Base-by-base conservation (phyloP, 2,888 invertebrate genomes). In the Ptilodon capucinus region DNA sequence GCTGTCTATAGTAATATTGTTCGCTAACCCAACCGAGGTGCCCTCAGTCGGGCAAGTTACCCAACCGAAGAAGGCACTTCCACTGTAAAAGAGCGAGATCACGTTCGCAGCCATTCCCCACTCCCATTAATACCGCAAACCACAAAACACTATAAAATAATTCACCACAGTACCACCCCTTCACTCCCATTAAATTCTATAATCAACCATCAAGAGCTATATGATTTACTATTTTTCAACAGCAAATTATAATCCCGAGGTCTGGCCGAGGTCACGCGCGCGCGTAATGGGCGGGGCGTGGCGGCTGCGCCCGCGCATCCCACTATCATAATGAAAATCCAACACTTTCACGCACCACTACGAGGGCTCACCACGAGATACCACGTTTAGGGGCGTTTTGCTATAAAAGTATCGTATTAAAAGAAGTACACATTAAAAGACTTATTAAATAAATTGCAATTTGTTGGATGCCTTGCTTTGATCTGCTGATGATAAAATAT, bases 251-350 rank as follows among this genome's bases (percentile, higher is more conserved):
- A 39, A 48, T 53, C 48, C 54, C 55, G 50, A 39, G 30, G 46
- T 19, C 39, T 42, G 44, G 28, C 30, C 19, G 25, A 42, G 54
- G 51, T 63, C 65, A 61, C 63, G 65, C 54, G 66, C 63, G 65
- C 54, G 64, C 38, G 51, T 59, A 61, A 61, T 64, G 50, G 54
- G 19, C n/a, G 18, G 38, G 65, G 65, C 59, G 65, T 44, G 28
- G 53, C 46, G 11, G n/a, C 39, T 53, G 71, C 64, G 68, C 68
- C 47, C 45, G 63, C 71, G 60, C 66, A 67, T 34, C 48, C 40
- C 40, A 59, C 58, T 71, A 74, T 73, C 72, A 57, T 74, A 74
- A 74, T 74, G 67, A 70, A 71, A 74, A 70, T 68, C 69, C 72
- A 40, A 72, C 69, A 64, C 73, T 67, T 64, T 68, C 64, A 57